Base-by-base conservation (phyloP, 1,140 invertebrate species). In the Pseudomyrmex dendroicus region DNA sequence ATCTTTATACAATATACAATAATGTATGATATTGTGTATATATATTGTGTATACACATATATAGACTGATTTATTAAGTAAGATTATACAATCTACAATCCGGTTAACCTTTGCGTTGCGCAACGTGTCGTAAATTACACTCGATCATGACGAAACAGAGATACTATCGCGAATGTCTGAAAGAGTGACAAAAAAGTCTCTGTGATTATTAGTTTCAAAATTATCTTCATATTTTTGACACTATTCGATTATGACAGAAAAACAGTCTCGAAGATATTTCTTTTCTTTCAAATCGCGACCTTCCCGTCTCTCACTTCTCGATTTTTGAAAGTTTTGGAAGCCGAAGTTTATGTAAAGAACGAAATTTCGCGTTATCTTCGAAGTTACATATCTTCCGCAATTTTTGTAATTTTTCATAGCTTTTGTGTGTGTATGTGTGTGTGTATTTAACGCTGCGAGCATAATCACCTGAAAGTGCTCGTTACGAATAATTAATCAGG, bases 41-140 rank as follows among this genome's bases (percentile, higher is more conserved):
- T 35, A 0, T 7, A 7, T 35, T 7, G 0, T 35, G 35, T 35
- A 1, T 35, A 5, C 5, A 25, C 2, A 35, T 2, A 35, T 35
- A 73, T 63, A 63, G 52, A 63, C 46, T 62, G 20, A 17, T 74
- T 74, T 74, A 74, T 63, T 20, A 74, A 63, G 25, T 62, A n/a
- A 73, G 44, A 48, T 20, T 35, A 35, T 35, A 7, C 35, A 35
- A 35, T 35, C 46, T 74, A 74, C 50, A 22, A 44, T 62, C 73
- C 46, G 59, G 57, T 74, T 74, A 50, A 74, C 73, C 20, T 63
- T 74, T 74, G 57, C 57, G 50, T 74, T 74, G 35, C 59, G 57
- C 46, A 62, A 62, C 62, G 35, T 50, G 25, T 63, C 62, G 35
- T 7, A 35, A 5, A 7, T 35, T 35, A 35, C 5, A 7, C 35